Base-by-base conservation (phyloP, 2,888 invertebrate genomes). In the Amphipyra berbera region DNA sequence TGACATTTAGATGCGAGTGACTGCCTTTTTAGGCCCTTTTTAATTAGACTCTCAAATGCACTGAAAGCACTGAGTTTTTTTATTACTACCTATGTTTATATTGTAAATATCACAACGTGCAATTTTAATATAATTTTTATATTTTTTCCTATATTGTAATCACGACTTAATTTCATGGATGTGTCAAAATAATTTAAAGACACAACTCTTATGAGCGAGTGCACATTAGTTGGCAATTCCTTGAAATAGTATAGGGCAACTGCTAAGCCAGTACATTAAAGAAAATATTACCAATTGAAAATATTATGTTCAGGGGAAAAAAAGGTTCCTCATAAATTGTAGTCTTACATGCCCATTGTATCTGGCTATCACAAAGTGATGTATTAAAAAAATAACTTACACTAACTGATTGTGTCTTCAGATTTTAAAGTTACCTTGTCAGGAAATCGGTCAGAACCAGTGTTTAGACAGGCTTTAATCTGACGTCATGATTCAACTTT, bases 71-170 rank as follows among this genome's bases (percentile, higher is more conserved):
- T n/a, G 41, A 49, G 38, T 70, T 76, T 61, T 71, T 60, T 44
- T 76, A 61, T 62, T 55, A 50, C 53, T 33, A 52, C 40, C 27
- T 61, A 61, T 73, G 66, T 77, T 75, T 69, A 76, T 78, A 80
- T 74, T 82, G 83, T 82, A 79, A 82, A 83, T 82, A 81, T 49
- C 60, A 66, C 61, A 10, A 57, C 38, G 71, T 77, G 78, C 73
- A 81, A 82, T 81, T 77, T 66, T 69, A 47, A 58, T 70, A 55
- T 73, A 61, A 60, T 63, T 65, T 61, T 56, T 68, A 68, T 70
- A 57, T 53, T 56, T 57, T 49, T 64, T 61, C 50, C 10, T 65
- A 59, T 61, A 66, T 58, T 35, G 47, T 44, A 66, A 61, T 59
- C 60, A 69, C 49, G 12, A 59, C 14, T 35, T 46, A 27, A 14